These are phyloP conservation scores for Eilema griseolum DNA, from an alignment of 2,888 invertebrate species.

Conservation along the genomic window DNA sequence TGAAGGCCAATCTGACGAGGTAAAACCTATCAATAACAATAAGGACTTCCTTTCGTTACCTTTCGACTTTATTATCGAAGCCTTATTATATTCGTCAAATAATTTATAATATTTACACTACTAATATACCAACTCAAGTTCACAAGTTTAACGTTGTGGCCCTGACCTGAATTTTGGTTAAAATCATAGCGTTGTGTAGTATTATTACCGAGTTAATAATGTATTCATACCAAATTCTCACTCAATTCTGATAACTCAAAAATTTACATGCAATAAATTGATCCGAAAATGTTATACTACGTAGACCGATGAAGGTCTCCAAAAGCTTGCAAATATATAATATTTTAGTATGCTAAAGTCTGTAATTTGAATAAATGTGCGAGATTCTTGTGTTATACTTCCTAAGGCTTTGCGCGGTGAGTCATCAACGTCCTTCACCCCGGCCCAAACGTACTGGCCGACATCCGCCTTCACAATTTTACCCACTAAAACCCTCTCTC, in stretches of 20 bases:
- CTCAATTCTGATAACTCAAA: background rate
- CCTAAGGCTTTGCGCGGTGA: slow-evolving; percentile 68
- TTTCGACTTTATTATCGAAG: background rate
- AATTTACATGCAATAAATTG: background rate
- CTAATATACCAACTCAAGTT: background rate
- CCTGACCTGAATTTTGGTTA: background rate
- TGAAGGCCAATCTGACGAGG: no score
- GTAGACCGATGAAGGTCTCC: background rate
- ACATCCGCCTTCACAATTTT: slow-evolving; percentile 78
- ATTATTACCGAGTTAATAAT: background rate
- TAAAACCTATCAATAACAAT: no score
- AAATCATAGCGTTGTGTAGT: background rate
- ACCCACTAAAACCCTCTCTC: slow-evolving; percentile 61
- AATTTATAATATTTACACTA: background rate
- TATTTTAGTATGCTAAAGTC: background rate
- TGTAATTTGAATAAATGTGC: slow-evolving; percentile 29
- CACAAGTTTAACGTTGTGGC: background rate
- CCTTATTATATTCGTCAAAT: background rate
- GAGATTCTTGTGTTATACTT: slow-evolving; percentile 64
- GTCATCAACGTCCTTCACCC: slow-evolving; percentile 82
- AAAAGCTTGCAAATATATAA: background rate
- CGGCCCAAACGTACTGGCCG: slow-evolving; percentile 60
- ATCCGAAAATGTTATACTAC: background rate
- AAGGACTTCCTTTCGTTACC: background rate
- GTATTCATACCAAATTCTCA: background rate